These are phyloP conservation scores for Crepidodera aurea DNA, from an alignment of 2,888 invertebrate genomes.

Conservation along the genomic window DNA sequence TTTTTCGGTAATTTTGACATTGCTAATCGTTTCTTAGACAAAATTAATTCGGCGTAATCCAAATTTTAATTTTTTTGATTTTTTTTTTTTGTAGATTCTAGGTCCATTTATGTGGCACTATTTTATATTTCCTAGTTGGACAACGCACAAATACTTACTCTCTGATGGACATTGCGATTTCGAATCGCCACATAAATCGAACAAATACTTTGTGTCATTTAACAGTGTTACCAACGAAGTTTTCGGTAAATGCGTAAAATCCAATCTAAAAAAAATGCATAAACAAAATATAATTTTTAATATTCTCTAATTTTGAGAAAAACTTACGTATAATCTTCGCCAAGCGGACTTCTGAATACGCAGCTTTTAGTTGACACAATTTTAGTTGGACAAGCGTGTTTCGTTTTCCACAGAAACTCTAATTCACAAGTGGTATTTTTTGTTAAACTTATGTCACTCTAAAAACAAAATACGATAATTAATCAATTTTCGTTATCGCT, in stretches of 20 bases:
- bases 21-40: too few species aligned
- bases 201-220: not conserved
- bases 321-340: not conserved
- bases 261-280: not conserved
- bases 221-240: not conserved
- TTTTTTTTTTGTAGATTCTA: too few species aligned
- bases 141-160: constrained; percentile 1
- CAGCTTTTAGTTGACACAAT: constrained; percentile 7
- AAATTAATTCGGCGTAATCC: too few species aligned
- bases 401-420: constrained; percentile 29
- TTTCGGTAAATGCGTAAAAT: not conserved
- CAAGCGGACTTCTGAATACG: constrained; percentile 5
- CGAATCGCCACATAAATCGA: not conserved
- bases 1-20: too few species aligned
- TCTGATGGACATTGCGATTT: not conserved
- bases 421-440: constrained; percentile 8
- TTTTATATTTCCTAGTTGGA: too few species aligned
- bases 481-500: too few species aligned
- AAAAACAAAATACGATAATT: constrained; percentile 20
- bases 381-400: constrained; percentile 18
- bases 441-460: constrained; percentile 22
- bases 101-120: too few species aligned
- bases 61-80: too few species aligned
- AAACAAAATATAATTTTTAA: too few species aligned
- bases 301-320: not conserved